Conservation (phyloP, 37 sponge, comb jelly and placozoan genomes). For the Beroe forskalii region DNA sequence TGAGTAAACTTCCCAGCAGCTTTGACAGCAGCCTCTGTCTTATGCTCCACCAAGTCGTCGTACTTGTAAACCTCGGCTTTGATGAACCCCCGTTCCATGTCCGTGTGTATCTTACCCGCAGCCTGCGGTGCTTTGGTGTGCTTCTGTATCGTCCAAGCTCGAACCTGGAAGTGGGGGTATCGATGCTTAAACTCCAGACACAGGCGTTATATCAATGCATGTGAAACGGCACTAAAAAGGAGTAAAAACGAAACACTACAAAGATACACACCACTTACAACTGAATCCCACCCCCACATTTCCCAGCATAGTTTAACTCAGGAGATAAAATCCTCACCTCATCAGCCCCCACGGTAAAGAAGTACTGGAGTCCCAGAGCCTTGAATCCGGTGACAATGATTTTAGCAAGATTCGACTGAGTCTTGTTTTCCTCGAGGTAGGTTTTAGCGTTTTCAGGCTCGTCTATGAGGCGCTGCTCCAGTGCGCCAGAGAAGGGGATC, state of each 20-base stretch:
- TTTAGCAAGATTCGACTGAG: slow-evolving; percentile 76
- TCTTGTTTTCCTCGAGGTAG: slow-evolving; percentile 57
- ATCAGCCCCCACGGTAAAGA: slow-evolving; percentile 96
- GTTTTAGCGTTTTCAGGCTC: slow-evolving; percentile 58
- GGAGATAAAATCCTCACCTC: slow-evolving; percentile 95
- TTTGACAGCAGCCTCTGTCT: slow-evolving; percentile 89
- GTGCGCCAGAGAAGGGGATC: slow-evolving; percentile 90
- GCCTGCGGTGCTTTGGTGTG: slow-evolving; percentile 96
- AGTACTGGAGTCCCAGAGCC: slow-evolving; percentile 89
- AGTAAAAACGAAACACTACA: no score
- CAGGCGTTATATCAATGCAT: no score
- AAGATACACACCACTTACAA: no score
- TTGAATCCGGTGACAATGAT: slow-evolving; percentile 91
- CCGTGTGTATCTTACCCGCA: slow-evolving; percentile 94
- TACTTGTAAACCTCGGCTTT: slow-evolving; percentile 84
- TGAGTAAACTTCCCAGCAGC: slow-evolving; percentile 65
- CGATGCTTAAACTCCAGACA: no score
- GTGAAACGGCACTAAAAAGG: no score
- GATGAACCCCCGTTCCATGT: slow-evolving; percentile 98
- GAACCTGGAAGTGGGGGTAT: slow-evolving; percentile 7
- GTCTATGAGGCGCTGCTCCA: slow-evolving; percentile 75
- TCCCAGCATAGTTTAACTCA: no score
- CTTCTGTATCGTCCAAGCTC: slow-evolving; percentile 70
- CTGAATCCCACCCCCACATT: no score
- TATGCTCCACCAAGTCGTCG: slow-evolving; percentile 90